Base-by-base conservation (phyloP, 2,888 invertebrate species). In the Labia minor region DNA sequence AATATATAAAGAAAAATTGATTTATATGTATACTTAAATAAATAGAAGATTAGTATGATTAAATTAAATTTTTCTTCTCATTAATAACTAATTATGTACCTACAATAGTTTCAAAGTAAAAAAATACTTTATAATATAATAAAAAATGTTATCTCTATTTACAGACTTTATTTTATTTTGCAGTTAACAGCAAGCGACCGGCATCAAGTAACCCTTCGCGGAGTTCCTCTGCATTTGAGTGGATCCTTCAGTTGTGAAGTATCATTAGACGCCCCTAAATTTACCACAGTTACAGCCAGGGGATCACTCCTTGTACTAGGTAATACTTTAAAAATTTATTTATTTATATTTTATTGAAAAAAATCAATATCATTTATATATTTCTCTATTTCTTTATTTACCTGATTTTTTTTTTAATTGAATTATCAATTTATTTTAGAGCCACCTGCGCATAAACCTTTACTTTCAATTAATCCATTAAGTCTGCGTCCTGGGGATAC, bases 161-260 rank as follows among this genome's bases (percentile, higher is more conserved):
- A n/a, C n/a, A n/a, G n/a, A n/a, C n/a, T n/a, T n/a, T n/a, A n/a
- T n/a, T n/a, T n/a, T n/a, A n/a, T n/a, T n/a, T n/a, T 68, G 21
- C 65, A 71, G 70, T 14, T 69, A n/a, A 67, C 70, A n/a, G 61
- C 70, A 69, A 75, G 75, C n/a, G 74, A 73, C 69, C 73, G 73
- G 16, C 73, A 72, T 16, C 73, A 73, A 66, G 72, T 74, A 26
- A 71, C 70, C 1, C 68, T 74, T 33, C 68, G 66, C 16, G 69
- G 70, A 61, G 72, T 73, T 6, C 69, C 71, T 20, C 67, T 70
- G 6, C 70, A 71, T 6, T 69, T 74, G 68, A 72, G 73, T 1
- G 74, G 74, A 1, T 67, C 67, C n/a, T 74, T 73, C 70, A 74
- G 73, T 67, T 75, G 74, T 66, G 74, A 75, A 68, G 74, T 75